Evolutionary conservation across 2,113 vertebrate species (phyloP), one percentile per base, ranked within the genome.

Genomic region (Prietella phreatophila): DNA sequence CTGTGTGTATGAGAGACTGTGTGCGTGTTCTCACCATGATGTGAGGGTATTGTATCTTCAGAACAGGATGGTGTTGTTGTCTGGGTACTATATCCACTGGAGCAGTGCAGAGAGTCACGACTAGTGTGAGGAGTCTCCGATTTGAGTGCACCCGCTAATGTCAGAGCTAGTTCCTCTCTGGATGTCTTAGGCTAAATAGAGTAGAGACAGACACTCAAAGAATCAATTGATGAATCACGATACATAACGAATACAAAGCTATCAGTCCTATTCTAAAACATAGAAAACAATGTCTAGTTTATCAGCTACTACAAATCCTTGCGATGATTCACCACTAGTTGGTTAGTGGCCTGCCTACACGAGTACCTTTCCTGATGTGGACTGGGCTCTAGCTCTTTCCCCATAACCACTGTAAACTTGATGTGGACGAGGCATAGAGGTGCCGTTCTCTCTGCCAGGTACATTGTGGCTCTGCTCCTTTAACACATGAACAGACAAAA

Each of bases 31-130:
- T 93, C 84, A 96, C 96, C 91, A 87, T 90, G 90, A 42, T 96
- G 96, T 1, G 95, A 94, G 89, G 96, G 95, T 47, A 96, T 96
- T 87, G 96, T 95, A 92, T 96, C 96, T 89, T 96, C 96, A 0
- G 96, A 96, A 93, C 96, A 96, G 90, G 96, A 96, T 3, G 96
- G 96, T 30, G 96, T 96, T 89, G 96, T 96, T 55, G 96, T 96
- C 93, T 96, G 96, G 4, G 96, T 96, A 94, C 96, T 96, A 94
- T 96, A 96, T 36, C 96, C 96, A 0, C 95, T 96, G 84, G 96
- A 96, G 76, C 96, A 96, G 91, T 96, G 96, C 85, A 96, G 93
- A 11, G 96, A 96, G 89, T 96, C 96, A 36, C 94, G 92, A 92
- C 96, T 96, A 93, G 93, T 94, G 65, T 94, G 93, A 2, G 92